Percentiles rank a stretch among this genome's conserved stretches.
phyloP scores from a whole-genome alignment of 2,797 vertebrate genomes.

The Serranus cabrilla region DNA sequence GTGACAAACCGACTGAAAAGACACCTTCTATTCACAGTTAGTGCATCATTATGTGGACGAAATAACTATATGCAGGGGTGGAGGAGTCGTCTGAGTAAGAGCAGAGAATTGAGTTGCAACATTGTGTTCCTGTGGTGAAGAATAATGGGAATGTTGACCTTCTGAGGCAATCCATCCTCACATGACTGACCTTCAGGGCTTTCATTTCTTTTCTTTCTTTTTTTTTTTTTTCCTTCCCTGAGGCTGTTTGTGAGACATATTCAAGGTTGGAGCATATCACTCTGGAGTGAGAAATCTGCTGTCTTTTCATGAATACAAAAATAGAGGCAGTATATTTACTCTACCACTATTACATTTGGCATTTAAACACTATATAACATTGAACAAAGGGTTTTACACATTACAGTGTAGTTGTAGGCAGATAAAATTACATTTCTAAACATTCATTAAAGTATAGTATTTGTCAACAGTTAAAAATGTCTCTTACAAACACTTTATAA shows the following conservation, averaged over 20 bases:
- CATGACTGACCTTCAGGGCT: constrained; percentile 78
- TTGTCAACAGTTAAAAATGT: not conserved
- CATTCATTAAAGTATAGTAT: not conserved
- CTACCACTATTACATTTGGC: not conserved
- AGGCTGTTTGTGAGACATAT: constrained; percentile 58
- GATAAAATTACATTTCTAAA: not conserved
- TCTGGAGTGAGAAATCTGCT: constrained; percentile 35
- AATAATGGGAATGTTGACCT: constrained; percentile 83
- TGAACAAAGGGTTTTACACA: not conserved
- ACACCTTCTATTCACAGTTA: constrained; percentile 36
- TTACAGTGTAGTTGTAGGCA: not conserved
- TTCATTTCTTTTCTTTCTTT: constrained; percentile 51
- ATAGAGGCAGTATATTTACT: not conserved
- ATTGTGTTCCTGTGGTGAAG: constrained; percentile 60
- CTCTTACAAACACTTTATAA: not conserved
- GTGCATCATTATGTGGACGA: constrained; percentile 36
- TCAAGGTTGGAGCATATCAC: constrained; percentile 60
- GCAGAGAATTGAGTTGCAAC: constrained; percentile 58
- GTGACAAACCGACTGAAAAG: constrained; percentile 30
- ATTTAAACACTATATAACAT: not conserved
- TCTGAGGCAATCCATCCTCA: constrained; percentile 76
- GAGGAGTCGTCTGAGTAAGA: constrained; percentile 24
- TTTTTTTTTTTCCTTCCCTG: not conserved
- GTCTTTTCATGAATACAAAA: constrained; percentile 14
- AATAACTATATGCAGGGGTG: constrained; percentile 41